phyloP scores from a whole-genome alignment of 2,888 invertebrate species.

The Drosophila mimetica region DNA sequence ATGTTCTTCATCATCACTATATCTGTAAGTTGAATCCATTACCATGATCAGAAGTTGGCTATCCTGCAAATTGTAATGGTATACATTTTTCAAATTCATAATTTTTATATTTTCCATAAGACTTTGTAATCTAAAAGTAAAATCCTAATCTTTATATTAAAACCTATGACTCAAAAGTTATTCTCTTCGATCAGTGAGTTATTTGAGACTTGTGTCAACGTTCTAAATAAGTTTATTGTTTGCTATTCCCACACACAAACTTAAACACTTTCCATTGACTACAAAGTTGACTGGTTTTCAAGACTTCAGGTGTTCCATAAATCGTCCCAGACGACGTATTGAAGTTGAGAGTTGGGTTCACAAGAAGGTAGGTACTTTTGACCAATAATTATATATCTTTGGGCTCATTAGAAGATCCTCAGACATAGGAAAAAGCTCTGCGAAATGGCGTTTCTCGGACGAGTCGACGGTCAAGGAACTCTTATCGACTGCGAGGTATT shows the following conservation, averaged over 20 bases:
- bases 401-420: not conserved
- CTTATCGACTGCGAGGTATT: conserved; percentile 40
- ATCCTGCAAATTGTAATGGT: too few species aligned
- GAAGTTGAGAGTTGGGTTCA: conserved; percentile 17
- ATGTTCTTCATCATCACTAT: too few species aligned
- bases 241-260: conserved; percentile 16
- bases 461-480: conserved; percentile 42
- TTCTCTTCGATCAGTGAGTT: not conserved
- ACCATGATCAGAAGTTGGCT: too few species aligned
- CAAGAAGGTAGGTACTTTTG: conserved; percentile 13
- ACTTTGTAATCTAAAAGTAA: too few species aligned
- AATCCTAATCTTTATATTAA: too few species aligned
- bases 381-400: not conserved
- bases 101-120: too few species aligned
- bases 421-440: too few species aligned
- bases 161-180: not conserved
- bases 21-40: too few species aligned
- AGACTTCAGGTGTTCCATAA: conserved; percentile 14
- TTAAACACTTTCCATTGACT: conserved; percentile 26
- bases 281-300: conserved; percentile 9
- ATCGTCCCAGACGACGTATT: conserved; percentile 45
- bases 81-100: too few species aligned
- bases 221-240: conserved; percentile 10
- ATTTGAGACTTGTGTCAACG: conserved; percentile 5
- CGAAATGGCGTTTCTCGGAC: conserved; percentile 67